Evolutionary conservation across 1,140 invertebrate species (phyloP), one percentile per base, ranked within the genome.

Genomic region (Radopholus similis): DNA sequence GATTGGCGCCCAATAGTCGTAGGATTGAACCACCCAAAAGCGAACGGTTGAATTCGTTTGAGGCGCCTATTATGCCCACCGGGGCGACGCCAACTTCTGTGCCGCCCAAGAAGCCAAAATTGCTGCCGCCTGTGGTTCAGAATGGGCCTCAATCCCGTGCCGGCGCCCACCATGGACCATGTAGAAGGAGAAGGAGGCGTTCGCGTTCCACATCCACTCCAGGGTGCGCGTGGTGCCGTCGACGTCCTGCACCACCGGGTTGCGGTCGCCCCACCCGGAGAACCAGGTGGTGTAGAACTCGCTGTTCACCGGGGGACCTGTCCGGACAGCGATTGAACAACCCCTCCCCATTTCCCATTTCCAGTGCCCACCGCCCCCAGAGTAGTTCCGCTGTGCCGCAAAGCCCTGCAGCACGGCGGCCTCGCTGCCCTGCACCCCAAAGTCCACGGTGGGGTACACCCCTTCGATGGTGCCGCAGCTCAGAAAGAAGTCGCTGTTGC

Each of bases 251-350:
- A 70, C 90, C 87, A 1, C 83, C n/a, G 58, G 23, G 2, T 21
- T 18, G 13, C 64, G 73, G 75, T 89, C 87, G 53, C 88, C 88
- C 92, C 92, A 94, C 77, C 91, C 89, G 28, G 91, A 90, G 15
- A 93, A 77, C 86, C 86, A 88, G 26, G 91, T 91, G 0, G 90
- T 87, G 85, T 94, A 94, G 82, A 88, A 94, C 83, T 93, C 92
- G 0, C 66, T 71, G 38, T 68, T 68, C 9, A 68, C 64, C 23
- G 15, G 23, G 2, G 66, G 66, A 11, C 66, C 66, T 68, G 5
- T 11, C 4, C n/a, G 44, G 44, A 4, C 28, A 57, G 9, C 1
- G 8, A 34, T 69, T 56, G 2, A 0, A 1, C 2, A 57, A n/a
- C n/a, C n/a, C n/a, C n/a, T n/a, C n/a, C n/a, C n/a, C n/a, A n/a